A percentile compares a stretch with the other conserved stretches of the same genome.
phyloP scores from a whole-genome alignment of 2,888 invertebrate genomes.

The Dasysyrphus tricinctus region DNA sequence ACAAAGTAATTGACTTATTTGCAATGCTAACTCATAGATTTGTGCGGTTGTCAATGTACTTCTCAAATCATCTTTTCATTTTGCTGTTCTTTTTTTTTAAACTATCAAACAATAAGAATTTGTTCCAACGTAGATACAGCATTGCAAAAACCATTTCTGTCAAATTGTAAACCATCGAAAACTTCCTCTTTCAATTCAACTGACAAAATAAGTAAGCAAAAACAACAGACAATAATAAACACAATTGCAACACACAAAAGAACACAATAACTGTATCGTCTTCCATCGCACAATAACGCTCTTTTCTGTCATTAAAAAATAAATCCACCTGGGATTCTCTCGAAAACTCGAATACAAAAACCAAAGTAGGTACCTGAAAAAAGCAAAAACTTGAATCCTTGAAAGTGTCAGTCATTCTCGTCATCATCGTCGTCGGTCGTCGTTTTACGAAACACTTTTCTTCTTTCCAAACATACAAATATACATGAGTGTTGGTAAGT shows the following conservation, averaged over 20 bases:
- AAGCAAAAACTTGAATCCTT: constrained; percentile 16
- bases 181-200: too few species aligned
- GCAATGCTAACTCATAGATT: too few species aligned
- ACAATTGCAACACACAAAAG: constrained; percentile 55
- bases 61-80: too few species aligned
- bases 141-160: not conserved
- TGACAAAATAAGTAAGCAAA: constrained; percentile 1
- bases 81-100: too few species aligned
- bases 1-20: too few species aligned
- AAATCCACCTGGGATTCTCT: constrained; percentile 53
- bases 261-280: constrained; percentile 43
- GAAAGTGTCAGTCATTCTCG: constrained; percentile 32
- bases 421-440: constrained; percentile 6
- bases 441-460: not conserved
- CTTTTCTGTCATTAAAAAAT: constrained; percentile 42
- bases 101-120: not conserved
- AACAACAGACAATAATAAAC: constrained; percentile 28
- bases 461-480: not conserved
- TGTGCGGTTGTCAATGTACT: too few species aligned
- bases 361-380: constrained; percentile 2
- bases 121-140: not conserved
- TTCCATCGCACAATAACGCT: constrained; percentile 18
- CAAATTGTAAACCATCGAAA: not conserved
- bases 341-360: constrained; percentile 14
- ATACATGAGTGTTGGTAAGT: not conserved